Base-by-base conservation (phyloP, 2,113 vertebrate genomes). In the Cichladusa arquata region DNA sequence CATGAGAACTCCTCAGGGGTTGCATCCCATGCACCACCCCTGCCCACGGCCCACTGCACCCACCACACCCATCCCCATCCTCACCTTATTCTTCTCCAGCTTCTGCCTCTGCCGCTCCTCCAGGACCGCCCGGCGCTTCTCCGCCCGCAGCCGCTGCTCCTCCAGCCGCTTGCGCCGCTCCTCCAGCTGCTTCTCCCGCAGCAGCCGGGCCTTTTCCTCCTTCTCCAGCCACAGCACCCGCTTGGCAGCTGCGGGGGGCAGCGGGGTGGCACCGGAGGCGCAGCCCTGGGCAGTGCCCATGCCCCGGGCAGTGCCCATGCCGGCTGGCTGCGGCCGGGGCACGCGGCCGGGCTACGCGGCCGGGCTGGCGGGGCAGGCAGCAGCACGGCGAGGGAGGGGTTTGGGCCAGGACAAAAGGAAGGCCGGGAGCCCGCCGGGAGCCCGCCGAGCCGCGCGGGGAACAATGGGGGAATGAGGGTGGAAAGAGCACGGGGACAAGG, bases 11-110 rank as follows among this genome's bases (percentile, higher is more conserved):
- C 47, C 51, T 20, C 70, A 47, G 26, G 28, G 56, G 85, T 28
- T 26, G 11, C 25, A 4, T 3, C 36, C 74, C 65, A 25, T 1
- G 6, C 51, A 44, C 56, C 2, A 0, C 65, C 33, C 69, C 26
- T 7, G 34, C 19, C 65, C 50, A 31, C 8, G 2, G 2, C 22
- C 45, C 8, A 2, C 31, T 6, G 9, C 9, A 5, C n/a, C 25
- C 15, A 0, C 0, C 12, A 12, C 2, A 25, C 28, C 22, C 8
- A 11, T 19, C 29, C 26, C 24, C 5, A 9, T 23, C 12, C 97
- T 5, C 93, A 99, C 99, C 99, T 99, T 99, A 96, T 99, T 99
- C 94, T 98, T 99, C 97, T 99, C 99, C 48, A 99, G 97, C 95
- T 99, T 99, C 96, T 99, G 98, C 65, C 98, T 98, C 97, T 99